Base-by-base conservation (phyloP, 1,140 invertebrate genomes). In the Papilio glaucus region DNA sequence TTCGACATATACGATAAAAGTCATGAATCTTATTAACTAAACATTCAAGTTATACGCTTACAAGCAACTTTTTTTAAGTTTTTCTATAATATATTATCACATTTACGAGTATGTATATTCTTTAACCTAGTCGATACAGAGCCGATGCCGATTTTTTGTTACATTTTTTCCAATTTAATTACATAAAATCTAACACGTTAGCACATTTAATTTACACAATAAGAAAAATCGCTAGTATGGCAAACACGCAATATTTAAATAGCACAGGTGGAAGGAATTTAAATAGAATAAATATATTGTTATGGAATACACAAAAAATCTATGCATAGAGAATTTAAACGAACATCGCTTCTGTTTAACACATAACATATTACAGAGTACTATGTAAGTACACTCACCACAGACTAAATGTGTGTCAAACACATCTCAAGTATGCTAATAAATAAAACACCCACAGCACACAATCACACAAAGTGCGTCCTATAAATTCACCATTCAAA, bases 51-150 rank as follows among this genome's bases (percentile, higher is more conserved):
- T 83, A 81, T 85, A 88, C 84, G 85, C 86, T 89, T 86, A 83
- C 75, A 90, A 89, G 87, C 89, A 83, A 82, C 86, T 89, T 91
- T 90, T 86, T 85, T 85, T 75, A 72, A 73, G 74, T 84, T 88
- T 87, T 86, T 90, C 81, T 82, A 86, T 78, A 83, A 82, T 83
- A 82, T 82, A 87, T 87, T 89, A 91, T 91, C 89, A 91, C 89
- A 91, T 91, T 91, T 88, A 89, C 78, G 87, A 90, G 87, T 90
- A 90, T 89, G 87, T 90, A 90, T 89, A 82, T 83, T 77, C 75
- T 85, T 88, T 83, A 88, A 72, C 76, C 87, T 89, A 89, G 71
- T 80, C 72, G 81, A 85, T 78, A 83, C 72, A 75, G 71, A 84
- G 79, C 80, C 79, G 82, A 88, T 87, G 84, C 79, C 77, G 73